A percentile compares a stretch with the other conserved stretches of the same genome.
Conservation (phyloP, 1,140 invertebrate species). For the Reticulitermes speratus region DNA sequence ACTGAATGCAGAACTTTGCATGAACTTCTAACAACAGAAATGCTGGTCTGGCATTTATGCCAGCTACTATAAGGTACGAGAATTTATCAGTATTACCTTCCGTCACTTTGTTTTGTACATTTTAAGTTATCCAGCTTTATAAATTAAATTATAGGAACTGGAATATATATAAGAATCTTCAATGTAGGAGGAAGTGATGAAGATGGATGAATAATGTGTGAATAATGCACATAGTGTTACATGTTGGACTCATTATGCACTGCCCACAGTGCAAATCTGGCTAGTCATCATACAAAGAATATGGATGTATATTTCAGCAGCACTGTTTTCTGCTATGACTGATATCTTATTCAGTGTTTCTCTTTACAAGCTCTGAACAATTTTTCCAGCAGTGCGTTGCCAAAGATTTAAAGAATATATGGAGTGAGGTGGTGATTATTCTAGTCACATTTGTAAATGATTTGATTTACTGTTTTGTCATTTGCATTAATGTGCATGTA, state of each 20-base stretch:
- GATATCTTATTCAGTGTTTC: slow-evolving; percentile 6
- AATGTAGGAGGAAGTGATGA: too few species aligned
- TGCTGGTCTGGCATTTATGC: neutral
- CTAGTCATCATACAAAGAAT: neutral
- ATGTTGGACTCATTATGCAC: neutral
- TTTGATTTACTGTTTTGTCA: slow-evolving; percentile 1
- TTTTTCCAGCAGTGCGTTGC: neutral
- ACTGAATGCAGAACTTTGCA: neutral
- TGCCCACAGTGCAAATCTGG: neutral
- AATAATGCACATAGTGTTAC: neutral
- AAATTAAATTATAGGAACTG: neutral
- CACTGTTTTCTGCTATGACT: slow-evolving; percentile 13
- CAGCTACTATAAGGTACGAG: neutral
- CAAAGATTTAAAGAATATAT: slow-evolving; percentile 9
- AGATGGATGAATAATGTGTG: neutral
- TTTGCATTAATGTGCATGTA: slow-evolving; percentile 2
- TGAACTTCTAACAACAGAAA: neutral
- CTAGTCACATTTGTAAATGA: neutral
- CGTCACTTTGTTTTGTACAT: neutral
- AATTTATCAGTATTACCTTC: neutral
- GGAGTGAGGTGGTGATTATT: slow-evolving; percentile 1
- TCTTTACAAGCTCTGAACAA: neutral
- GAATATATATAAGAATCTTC: neutral
- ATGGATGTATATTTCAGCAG: neutral
- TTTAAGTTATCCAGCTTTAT: neutral